A percentile compares a stretch with the other conserved stretches of the same genome.
phyloP scores from a whole-genome alignment of 2,797 vertebrate genomes.

The Sebastes diploproa region DNA sequence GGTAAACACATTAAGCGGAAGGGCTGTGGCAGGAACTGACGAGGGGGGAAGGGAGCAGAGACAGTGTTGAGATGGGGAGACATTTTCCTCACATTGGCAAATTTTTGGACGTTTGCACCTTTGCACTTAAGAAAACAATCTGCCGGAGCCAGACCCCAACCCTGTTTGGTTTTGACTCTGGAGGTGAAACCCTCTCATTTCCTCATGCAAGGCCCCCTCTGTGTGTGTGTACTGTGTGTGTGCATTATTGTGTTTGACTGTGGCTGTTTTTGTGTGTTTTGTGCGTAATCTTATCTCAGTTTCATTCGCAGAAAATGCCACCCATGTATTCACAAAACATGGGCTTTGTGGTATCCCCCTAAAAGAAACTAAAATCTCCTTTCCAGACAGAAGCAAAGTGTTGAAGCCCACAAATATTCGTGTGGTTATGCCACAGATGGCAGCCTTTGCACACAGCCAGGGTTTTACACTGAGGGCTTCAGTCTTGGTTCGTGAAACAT shows the following conservation, averaged over 20 bases:
- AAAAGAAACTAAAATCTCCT: constrained; percentile 52
- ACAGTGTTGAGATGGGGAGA: constrained; percentile 61
- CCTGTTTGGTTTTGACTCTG: constrained; percentile 66
- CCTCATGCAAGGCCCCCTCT: constrained; percentile 47
- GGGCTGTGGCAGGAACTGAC: constrained; percentile 54
- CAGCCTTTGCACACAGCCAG: constrained; percentile 49
- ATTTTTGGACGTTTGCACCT: constrained; percentile 72
- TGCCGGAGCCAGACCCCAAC: constrained; percentile 48
- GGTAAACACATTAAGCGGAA: constrained; percentile 70
- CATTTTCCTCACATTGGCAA: constrained; percentile 65
- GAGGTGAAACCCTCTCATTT: constrained; percentile 68
- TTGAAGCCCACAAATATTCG: constrained; percentile 70
- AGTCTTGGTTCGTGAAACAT: constrained; percentile 58
- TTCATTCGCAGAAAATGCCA: constrained; percentile 57
- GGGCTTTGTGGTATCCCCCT: constrained; percentile 49
- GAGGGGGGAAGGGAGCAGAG: constrained; percentile 38
- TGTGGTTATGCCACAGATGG: constrained; percentile 72
- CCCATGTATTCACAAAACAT: constrained; percentile 49
- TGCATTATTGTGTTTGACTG: constrained; percentile 23
- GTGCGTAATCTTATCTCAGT: constrained; percentile 43
- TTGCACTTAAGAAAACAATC: constrained; percentile 75
- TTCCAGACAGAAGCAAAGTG: constrained; percentile 72
- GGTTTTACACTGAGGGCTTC: constrained; percentile 45
- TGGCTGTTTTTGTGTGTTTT: constrained; percentile 16
- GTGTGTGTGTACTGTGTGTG: constrained; percentile 21